Percentiles rank a stretch among this genome's conserved stretches.
phyloP scores from a whole-genome alignment of 2,888 invertebrate genomes.

The Eledone cirrhosa region DNA sequence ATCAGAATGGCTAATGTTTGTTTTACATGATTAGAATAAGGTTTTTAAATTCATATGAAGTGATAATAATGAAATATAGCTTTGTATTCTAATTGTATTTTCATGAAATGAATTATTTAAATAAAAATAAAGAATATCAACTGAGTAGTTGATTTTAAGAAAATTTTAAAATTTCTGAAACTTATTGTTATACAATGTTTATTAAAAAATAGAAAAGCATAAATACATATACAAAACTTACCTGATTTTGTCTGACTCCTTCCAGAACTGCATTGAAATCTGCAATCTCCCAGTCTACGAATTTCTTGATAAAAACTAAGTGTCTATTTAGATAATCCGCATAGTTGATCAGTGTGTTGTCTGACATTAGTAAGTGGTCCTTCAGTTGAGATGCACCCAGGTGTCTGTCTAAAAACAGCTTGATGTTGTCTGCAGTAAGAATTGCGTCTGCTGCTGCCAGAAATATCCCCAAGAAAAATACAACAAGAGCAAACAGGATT shows the following conservation, averaged over 20 bases:
- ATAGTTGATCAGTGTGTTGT: constrained; percentile 46
- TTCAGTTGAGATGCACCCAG: constrained; percentile 39
- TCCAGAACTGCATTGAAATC: constrained; percentile 44
- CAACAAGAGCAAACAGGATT: constrained; percentile 28
- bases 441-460: constrained; percentile 38
- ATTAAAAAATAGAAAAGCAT: too few species aligned
- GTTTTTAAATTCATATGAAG: too few species aligned
- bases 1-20: too few species aligned
- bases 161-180: too few species aligned
- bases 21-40: too few species aligned
- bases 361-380: constrained; percentile 44
- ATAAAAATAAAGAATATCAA: too few species aligned
- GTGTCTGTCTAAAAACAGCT: constrained; percentile 39
- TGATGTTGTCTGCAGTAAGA: constrained; percentile 38
- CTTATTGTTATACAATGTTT: too few species aligned
- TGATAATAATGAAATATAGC: too few species aligned
- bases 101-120: too few species aligned
- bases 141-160: too few species aligned
- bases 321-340: constrained; percentile 52
- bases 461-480: constrained; percentile 37
- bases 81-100: too few species aligned
- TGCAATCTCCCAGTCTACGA: constrained; percentile 43
- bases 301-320: constrained; percentile 41
- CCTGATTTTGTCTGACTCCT: constrained; percentile 47
- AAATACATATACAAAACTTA: constrained; percentile 31